Base-by-base conservation (phyloP, 2,797 vertebrate genomes). In the Moxostoma hubbsi region DNA sequence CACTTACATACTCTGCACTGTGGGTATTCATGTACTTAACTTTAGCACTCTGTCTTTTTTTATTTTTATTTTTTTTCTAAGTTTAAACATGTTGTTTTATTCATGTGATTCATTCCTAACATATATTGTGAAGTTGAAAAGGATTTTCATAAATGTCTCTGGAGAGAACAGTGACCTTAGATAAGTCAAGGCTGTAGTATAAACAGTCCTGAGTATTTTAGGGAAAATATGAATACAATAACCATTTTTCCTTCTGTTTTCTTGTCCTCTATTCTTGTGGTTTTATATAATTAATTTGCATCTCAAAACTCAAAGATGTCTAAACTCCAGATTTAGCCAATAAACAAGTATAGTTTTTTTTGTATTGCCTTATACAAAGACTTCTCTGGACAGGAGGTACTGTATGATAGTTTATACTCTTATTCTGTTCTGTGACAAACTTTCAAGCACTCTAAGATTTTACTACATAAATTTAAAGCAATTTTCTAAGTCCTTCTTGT, bases 121-220 rank as follows among this genome's bases (percentile, higher is more conserved):
- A 24, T 73, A 45, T 82, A 54, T 66, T 53, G n/a, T 80, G 54
- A n/a, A 63, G 43, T 71, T 46, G 79, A 65, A 82, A 83, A 58
- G 81, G 73, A 83, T 91, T 85, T 87, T 63, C 18, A 50, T 81
- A 78, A 81, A 80, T 71, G 86, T 88, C 51, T 71, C 63, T 53
- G 77, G 83, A 67, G 69, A 79, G 65, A 85, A 75, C 66, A 49
- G 79, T 75, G 82, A 83, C 83, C 83, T 84, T 86, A 85, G 85
- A 88, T 90, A 85, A 83, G 82, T 86, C 87, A 84, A 92, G 87
- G 88, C 88, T 89, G 86, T 66, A 71, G 90, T 66, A 89, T 88
- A 90, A 91, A 84, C 81, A 86, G 71, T 68, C 16, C 15, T 51
- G 53, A 7, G 54, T 51, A 53, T 72, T 73, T 73, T 63, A 59